Conservation (phyloP, 2,113 vertebrate species). For the Laticauda laticaudata region DNA sequence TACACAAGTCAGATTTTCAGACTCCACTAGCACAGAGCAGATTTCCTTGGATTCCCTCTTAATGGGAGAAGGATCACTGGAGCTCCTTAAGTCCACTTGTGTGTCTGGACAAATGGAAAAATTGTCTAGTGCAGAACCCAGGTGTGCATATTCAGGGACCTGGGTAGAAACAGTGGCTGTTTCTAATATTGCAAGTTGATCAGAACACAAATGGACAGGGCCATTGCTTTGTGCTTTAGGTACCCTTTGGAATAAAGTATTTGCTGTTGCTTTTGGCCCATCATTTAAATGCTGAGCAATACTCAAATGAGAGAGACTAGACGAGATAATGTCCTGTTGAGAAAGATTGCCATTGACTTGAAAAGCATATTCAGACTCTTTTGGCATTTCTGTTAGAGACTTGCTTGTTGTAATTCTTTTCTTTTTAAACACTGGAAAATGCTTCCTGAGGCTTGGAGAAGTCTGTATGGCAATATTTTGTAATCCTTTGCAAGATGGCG, state of each 20-base stretch:
- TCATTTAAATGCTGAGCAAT: slow-evolving; percentile 57
- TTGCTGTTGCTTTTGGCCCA: slow-evolving; percentile 36
- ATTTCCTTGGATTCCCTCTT: slow-evolving; percentile 29
- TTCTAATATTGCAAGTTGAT: slow-evolving; percentile 47
- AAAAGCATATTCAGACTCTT: slow-evolving; percentile 47
- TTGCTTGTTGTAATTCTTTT: slow-evolving; percentile 70
- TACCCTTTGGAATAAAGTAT: slow-evolving; percentile 31
- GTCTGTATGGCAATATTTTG: slow-evolving; percentile 77
- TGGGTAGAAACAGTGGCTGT: slow-evolving; percentile 69
- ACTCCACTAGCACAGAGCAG: slow-evolving; percentile 16
- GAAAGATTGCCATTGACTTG: slow-evolving; percentile 69
- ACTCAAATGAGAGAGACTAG: slow-evolving; percentile 68
- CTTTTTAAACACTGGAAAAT: slow-evolving; percentile 73
- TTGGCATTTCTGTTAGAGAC: slow-evolving; percentile 71
- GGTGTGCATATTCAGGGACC: slow-evolving; percentile 71
- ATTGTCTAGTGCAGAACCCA: slow-evolving; percentile 54
- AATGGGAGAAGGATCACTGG: slow-evolving; percentile 23
- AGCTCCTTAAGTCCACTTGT: slow-evolving; percentile 24
- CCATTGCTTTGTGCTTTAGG: slow-evolving; percentile 74
- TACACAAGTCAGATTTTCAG: slow-evolving; percentile 42
- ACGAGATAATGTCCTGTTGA: slow-evolving; percentile 61
- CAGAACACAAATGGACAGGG: slow-evolving; percentile 53
- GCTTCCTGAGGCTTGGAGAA: slow-evolving; percentile 81
- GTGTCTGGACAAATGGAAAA: slow-evolving; percentile 30
- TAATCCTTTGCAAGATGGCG: slow-evolving; percentile 67